Evolutionary conservation across 1,140 invertebrate genomes (phyloP).

Genomic region (Trachymyrmex cornetzi): DNA sequence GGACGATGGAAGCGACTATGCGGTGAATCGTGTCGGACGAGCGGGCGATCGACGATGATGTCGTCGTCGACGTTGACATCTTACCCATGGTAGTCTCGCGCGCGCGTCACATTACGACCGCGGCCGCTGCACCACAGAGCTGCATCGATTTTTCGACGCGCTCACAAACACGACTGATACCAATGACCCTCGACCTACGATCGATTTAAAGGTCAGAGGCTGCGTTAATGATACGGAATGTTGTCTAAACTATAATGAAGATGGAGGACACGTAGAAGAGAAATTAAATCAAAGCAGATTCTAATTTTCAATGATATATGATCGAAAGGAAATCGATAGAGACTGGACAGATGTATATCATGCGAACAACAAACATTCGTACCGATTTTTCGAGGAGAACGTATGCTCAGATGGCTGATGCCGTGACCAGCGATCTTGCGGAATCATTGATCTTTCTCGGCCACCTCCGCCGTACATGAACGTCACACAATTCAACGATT

Average conservation of each 20-base stretch:
- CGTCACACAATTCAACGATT: conserved; percentile 58
- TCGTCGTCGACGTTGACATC: neutral
- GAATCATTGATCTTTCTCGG: conserved; percentile 78
- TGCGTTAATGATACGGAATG: conserved; percentile 4
- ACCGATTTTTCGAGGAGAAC: neutral
- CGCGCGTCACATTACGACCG: conserved; percentile 11
- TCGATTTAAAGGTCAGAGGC: conserved; percentile 72
- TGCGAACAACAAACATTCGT: neutral
- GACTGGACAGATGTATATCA: neutral
- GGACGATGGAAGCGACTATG: neutral
- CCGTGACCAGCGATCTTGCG: conserved; percentile 16
- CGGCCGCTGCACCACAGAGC: conserved; percentile 57
- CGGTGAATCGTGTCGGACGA: neutral
- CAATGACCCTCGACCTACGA: conserved; percentile 74
- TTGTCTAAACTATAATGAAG: neutral
- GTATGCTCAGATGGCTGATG: neutral
- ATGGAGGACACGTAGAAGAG: neutral
- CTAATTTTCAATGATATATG: neutral
- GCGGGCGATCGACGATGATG: conserved; percentile 3
- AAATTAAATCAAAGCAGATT: neutral
- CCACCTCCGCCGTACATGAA: conserved; percentile 54
- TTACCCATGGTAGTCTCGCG: conserved; percentile 18
- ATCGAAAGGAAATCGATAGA: neutral
- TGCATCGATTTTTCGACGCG: conserved; percentile 72
- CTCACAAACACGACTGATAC: conserved; percentile 60